These are phyloP conservation scores for Unio pictorum DNA, from an alignment of 2,888 invertebrate genomes.

Conservation along the genomic window DNA sequence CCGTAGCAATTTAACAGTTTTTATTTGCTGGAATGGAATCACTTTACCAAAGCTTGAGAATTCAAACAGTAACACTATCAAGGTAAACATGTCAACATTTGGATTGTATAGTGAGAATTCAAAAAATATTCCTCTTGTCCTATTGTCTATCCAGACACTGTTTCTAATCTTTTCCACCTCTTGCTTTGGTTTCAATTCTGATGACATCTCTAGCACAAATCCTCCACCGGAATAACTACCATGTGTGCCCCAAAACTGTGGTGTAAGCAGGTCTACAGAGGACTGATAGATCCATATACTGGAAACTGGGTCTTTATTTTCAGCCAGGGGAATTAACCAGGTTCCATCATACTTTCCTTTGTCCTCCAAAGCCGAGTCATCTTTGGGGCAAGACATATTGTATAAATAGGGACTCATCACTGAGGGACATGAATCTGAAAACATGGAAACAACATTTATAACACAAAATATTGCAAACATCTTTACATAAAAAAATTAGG, in stretches of 20 bases:
- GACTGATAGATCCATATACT: conserved; percentile 28
- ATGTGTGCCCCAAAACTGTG: conserved; percentile 22
- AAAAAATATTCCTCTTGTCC: conserved; percentile 29
- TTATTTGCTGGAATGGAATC: conserved; percentile 25
- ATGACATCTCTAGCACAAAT: conserved; percentile 22
- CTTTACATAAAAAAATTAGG: too few species aligned
- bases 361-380: conserved; percentile 10
- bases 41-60: conserved; percentile 24
- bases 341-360: conserved; percentile 13
- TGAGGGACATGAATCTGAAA: too few species aligned
- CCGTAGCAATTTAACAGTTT: conserved; percentile 6
- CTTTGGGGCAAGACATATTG: too few species aligned
- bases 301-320: too few species aligned
- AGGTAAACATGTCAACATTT: conserved; percentile 31
- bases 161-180: conserved; percentile 11
- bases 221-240: conserved; percentile 44
- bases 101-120: conserved; percentile 38
- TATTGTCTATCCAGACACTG: conserved; percentile 27
- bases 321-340: conserved; percentile 8
- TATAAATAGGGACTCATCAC: too few species aligned
- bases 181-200: not conserved
- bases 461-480: too few species aligned
- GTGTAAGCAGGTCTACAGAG: conserved; percentile 18
- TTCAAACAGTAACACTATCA: conserved; percentile 33
- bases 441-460: too few species aligned